Base-by-base conservation (phyloP, 2,113 vertebrate genomes). In the Zosterops lateralis region DNA sequence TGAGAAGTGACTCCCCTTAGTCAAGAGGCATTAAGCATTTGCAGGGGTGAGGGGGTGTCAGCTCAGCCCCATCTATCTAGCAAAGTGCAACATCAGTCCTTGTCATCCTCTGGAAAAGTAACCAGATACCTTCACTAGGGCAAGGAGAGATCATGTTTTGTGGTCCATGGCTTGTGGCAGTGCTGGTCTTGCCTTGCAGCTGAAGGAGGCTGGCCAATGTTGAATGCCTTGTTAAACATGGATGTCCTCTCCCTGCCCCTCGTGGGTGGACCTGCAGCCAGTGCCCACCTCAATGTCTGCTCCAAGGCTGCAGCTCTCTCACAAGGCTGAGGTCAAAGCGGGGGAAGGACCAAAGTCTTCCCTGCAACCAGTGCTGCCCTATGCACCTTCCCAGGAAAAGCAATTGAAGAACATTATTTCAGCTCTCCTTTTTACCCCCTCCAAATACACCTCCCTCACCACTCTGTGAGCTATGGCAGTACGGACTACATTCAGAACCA, bases 261-360 rank as follows among this genome's bases (percentile, higher is more conserved):
- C 1, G 0, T 0, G 3, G 51, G 0, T 0, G 4, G 57, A 67
- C 18, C 40, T 24, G 6, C 58, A 66, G 54, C 75, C 64, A 15
- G 36, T 1, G 0, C 28, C 42, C 81, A 56, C 2, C 36, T 67
- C 66, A n/a, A 1, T 0, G 3, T 31, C 76, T 87, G 34, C 67
- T 80, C 73, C 62, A 58, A 22, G 51, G 32, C 25, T 53, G n/a
- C 61, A 64, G 45, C 32, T 67, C 34, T 31, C 28, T 58, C 3
- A 1, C 16, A 48, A 84, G 45, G 45, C 50, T 82, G 31, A 31
- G 21, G 28, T 24, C 0, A 0, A 68, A 16, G 25, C 4, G 4
- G 26, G 29, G 57, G 7, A 60, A 91, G 34, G 44, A 71, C 24
- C 20, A 54, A 70, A 5, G 14, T 8, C 65, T 56, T 40, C 36